These are phyloP conservation scores for Pterostichus niger DNA, from an alignment of 2,888 invertebrate species.

Conservation along the genomic window DNA sequence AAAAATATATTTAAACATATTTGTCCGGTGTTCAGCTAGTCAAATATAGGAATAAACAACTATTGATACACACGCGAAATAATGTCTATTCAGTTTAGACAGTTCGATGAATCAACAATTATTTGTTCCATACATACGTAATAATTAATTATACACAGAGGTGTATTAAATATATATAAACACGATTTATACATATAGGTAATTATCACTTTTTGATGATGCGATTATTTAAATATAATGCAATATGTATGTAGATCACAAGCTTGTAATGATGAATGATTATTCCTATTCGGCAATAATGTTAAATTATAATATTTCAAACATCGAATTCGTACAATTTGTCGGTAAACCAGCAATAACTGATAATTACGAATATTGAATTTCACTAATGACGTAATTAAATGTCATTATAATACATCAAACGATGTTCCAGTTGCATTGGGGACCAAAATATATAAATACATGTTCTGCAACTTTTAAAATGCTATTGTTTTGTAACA, in stretches of 20 bases:
- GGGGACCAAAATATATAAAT: too few species aligned
- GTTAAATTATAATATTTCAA: too few species aligned
- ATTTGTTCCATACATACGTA: background rate
- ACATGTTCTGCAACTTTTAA: too few species aligned
- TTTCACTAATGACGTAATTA: conserved; percentile 27
- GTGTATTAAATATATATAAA: too few species aligned
- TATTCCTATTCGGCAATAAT: too few species aligned
- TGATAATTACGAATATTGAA: conserved; percentile 25
- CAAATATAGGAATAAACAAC: too few species aligned
- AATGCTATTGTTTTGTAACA: too few species aligned
- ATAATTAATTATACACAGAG: background rate
- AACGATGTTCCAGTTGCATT: background rate
- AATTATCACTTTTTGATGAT: too few species aligned
- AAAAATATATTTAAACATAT: too few species aligned
- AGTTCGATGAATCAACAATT: background rate
- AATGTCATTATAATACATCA: conserved; percentile 28
- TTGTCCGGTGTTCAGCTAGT: too few species aligned
- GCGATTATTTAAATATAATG: background rate
- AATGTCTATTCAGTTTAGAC: background rate
- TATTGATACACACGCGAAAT: too few species aligned
- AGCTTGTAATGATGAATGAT: background rate
- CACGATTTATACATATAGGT: too few species aligned
- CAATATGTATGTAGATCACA: conserved; percentile 30
- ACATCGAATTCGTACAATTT: background rate
- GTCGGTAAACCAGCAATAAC: conserved; percentile 10